Evolutionary conservation across 2,113 vertebrate genomes (phyloP), one percentile per base, ranked within the genome.

Genomic region (Parus major): DNA sequence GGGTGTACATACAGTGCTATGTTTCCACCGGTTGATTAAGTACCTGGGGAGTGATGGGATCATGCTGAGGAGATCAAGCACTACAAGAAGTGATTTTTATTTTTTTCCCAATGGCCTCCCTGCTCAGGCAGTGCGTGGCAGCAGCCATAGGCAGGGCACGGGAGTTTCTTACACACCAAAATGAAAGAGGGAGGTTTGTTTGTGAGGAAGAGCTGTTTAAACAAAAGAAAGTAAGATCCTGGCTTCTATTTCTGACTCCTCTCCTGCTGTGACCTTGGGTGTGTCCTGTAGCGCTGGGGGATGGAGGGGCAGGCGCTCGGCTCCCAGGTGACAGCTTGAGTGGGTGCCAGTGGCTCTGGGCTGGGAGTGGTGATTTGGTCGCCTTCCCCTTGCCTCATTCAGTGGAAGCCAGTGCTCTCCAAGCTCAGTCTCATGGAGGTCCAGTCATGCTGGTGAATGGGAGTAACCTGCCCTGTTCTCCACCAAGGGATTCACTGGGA

Each of bases 221-320:
- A 92, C 94, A 93, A 94, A 95, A 80, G 76, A 22, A 57, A 71
- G 86, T 69, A 44, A 72, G 60, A 95, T 66, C 68, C 50, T 29
- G 68, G 55, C 60, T 90, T 90, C 95, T 97, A 84, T 96, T 96
- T 96, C 88, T 95, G 92, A 50, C 88, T 92, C 52, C 31, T 97
- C 91, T 90, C 91, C 88, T 81, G 72, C 52, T 0, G 33, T 95
- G 95, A 97, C 93, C 94, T 95, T 93, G 90, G 78, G 85, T 25
- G 79, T 2, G 12, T 90, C 93, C 93, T 86, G 85, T 3, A 25
- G 13, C 0, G 2, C 52, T 0, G 1, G 82, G 80, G 63, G 44
- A 85, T 15, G 52, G 81, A 68, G 79, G 82, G 66, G 49, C 78
- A 64, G 75, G 84, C 13, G 63, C 65, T 84, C 0, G 0, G 65